These are phyloP conservation scores for Drosophila mulleri DNA, from an alignment of 2,888 invertebrate genomes.

Conservation along the genomic window DNA sequence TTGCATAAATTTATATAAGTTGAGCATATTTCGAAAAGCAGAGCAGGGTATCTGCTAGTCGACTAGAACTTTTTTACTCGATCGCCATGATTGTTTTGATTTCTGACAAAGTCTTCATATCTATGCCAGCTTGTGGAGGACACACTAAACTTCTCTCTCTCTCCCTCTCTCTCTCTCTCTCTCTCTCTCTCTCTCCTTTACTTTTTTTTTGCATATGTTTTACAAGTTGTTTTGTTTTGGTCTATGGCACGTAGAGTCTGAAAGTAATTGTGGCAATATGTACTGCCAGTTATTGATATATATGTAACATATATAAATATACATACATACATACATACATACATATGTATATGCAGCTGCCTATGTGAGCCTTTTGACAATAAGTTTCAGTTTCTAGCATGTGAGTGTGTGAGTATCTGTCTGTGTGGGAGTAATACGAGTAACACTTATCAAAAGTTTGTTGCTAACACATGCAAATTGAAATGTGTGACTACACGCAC, in stretches of 20 bases:
- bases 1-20: no score
- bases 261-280: conserved; percentile 61
- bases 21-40: no score
- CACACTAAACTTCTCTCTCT: neutral
- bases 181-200: no score
- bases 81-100: neutral
- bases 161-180: neutral
- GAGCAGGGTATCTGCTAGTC: neutral
- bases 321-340: conserved; percentile 33
- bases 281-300: conserved; percentile 55
- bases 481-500: conserved; percentile 68
- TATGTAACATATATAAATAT: conserved; percentile 32
- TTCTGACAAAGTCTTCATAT: neutral
- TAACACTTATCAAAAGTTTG: conserved; percentile 80
- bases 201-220: neutral
- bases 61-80: neutral
- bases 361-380: conserved; percentile 64
- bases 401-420: conserved; percentile 20
- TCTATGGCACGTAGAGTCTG: conserved; percentile 47
- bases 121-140: neutral
- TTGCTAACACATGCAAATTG: conserved; percentile 81
- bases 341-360: conserved; percentile 8
- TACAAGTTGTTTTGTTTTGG: conserved; percentile 3
- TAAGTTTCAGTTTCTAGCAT: conserved; percentile 71
- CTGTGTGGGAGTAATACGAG: conserved; percentile 65